Conservation (phyloP, 2,113 vertebrate species). For the Mirounga angustirostris region DNA sequence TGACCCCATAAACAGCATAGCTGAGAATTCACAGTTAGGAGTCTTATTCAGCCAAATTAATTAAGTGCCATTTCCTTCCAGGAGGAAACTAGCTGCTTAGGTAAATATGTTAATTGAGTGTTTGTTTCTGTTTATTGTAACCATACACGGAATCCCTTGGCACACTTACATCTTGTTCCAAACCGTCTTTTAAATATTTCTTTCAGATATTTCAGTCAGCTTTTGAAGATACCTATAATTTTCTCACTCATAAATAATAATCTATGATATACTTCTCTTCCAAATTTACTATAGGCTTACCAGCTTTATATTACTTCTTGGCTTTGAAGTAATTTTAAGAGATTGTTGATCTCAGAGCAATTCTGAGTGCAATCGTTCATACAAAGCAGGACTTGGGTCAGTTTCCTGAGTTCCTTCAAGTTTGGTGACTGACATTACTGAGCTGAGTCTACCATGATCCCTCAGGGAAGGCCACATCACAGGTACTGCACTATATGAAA, state of each 20-base stretch:
- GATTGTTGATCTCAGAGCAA: background rate
- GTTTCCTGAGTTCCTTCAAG: background rate
- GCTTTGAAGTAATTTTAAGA: background rate
- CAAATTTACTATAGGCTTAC: background rate
- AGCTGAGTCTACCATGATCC: background rate
- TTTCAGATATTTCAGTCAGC: background rate
- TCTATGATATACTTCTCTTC: background rate
- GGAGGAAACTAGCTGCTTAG: slow-evolving; percentile 68
- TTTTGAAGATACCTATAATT: slow-evolving; percentile 34
- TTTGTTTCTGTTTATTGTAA: slow-evolving; percentile 70
- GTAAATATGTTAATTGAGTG: slow-evolving; percentile 75
- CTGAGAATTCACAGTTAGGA: slow-evolving; percentile 74
- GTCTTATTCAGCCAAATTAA: slow-evolving; percentile 74
- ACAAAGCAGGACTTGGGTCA: background rate
- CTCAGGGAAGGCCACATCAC: rapidly evolving
- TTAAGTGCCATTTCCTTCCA: slow-evolving; percentile 72
- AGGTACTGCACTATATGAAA: background rate
- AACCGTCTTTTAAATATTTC: background rate
- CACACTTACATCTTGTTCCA: background rate
- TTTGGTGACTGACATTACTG: background rate
- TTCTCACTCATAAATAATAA: background rate
- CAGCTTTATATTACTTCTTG: background rate
- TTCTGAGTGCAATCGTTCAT: background rate
- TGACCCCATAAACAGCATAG: slow-evolving; percentile 61
- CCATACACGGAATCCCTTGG: slow-evolving; percentile 39